A percentile compares a stretch with the other conserved stretches of the same genome.
Conservation (phyloP, 2,113 vertebrate genomes). For the Chlorocebus sabaeus region DNA sequence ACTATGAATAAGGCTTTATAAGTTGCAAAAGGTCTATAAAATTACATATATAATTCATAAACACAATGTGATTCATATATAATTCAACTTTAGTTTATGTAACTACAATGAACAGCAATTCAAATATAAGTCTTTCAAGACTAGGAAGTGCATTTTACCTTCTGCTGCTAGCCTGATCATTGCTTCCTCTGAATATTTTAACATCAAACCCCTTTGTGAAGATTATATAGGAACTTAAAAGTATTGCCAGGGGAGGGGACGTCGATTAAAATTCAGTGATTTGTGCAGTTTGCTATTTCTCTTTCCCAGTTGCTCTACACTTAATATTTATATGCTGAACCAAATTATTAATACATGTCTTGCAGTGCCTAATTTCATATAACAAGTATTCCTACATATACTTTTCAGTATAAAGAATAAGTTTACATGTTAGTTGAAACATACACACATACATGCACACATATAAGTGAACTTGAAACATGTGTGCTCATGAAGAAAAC, state of each 20-base stretch:
- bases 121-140: background rate
- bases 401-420: background rate
- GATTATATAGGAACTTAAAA: background rate
- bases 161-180: background rate
- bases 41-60: background rate
- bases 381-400: background rate
- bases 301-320: background rate
- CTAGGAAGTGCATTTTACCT: background rate
- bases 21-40: background rate
- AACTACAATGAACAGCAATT: background rate
- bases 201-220: conserved; percentile 26
- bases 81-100: conserved; percentile 1
- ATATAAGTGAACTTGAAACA: background rate
- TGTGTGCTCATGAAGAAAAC: background rate
- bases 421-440: background rate
- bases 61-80: background rate
- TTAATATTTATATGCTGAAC: background rate
- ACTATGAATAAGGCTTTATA: background rate
- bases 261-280: background rate
- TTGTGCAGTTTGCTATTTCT: conserved; percentile 1
- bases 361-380: background rate
- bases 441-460: background rate
- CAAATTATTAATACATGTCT: background rate
- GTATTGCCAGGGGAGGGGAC: background rate
- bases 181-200: conserved; percentile 20